Evolutionary conservation across 2,797 vertebrate species (phyloP).

Genomic region (Mycteria americana): DNA sequence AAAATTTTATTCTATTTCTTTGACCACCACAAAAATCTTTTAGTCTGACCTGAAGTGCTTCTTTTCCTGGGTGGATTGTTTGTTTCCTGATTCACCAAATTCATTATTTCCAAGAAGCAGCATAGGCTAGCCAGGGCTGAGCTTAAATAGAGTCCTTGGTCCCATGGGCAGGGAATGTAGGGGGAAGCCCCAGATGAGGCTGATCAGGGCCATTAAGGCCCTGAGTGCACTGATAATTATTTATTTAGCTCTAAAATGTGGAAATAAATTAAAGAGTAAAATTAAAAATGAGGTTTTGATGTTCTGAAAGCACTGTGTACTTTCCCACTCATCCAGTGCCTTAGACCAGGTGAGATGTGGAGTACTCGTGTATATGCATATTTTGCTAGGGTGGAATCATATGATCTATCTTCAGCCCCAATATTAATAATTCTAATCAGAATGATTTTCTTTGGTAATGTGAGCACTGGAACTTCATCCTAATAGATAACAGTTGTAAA

Average conservation of each 20-base stretch:
- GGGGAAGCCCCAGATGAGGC: background rate
- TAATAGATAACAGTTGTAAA: background rate
- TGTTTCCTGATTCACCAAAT: background rate
- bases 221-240: background rate
- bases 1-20: background rate
- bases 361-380: fast-evolving
- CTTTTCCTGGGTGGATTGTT: background rate
- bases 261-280: background rate
- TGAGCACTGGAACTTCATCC: background rate
- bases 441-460: background rate
- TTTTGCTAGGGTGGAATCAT: background rate
- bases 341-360: background rate
- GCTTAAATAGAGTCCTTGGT: background rate
- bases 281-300: background rate
- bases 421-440: background rate
- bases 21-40: background rate
- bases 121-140: fast-evolving
- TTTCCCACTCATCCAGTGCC: background rate
- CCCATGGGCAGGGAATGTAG: background rate
- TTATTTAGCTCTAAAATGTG: background rate
- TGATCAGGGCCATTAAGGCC: background rate
- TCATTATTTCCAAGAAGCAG: background rate
- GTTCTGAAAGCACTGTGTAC: background rate
- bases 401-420: background rate
- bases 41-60: background rate